Percentiles rank a stretch among this genome's conserved stretches.
phyloP scores from a whole-genome alignment of 2,888 invertebrate genomes.

The Tetranychus truncatus region DNA sequence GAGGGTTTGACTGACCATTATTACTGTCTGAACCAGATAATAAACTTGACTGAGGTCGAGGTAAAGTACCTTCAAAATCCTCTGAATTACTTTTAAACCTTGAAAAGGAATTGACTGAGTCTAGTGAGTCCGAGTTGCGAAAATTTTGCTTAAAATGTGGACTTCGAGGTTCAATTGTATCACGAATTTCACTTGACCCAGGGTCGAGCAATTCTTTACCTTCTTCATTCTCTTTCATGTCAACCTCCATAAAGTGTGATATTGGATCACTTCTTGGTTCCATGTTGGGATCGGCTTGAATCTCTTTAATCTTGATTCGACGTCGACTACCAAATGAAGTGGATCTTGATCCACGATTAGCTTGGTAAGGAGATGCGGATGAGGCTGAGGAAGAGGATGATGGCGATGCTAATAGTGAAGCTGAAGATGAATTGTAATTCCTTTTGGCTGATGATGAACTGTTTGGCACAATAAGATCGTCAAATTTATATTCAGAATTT shows the following conservation, averaged over 20 bases:
- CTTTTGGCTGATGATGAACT: slow-evolving; percentile 1
- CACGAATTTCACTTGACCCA: not conserved
- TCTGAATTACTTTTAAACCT: not conserved
- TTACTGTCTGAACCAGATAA: not conserved
- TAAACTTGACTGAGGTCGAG: not conserved
- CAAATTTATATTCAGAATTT: not conserved
- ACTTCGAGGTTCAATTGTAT: not conserved
- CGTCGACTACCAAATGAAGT: not conserved
- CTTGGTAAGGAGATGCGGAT: not conserved
- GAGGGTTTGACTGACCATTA: not conserved
- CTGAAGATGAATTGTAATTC: not conserved
- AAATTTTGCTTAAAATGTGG: not conserved
- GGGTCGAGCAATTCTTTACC: not conserved
- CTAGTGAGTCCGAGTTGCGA: not conserved
- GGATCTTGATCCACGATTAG: not conserved
- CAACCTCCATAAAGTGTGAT: not conserved
- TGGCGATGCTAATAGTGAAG: not conserved
- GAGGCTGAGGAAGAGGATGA: not conserved
- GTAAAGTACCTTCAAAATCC: not conserved
- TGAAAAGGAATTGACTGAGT: not conserved
- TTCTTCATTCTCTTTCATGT: not conserved
- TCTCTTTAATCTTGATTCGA: not conserved
- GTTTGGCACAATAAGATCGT: not conserved
- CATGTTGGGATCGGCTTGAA: not conserved
- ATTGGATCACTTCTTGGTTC: not conserved